Base-by-base conservation (phyloP, 2,113 vertebrate species). In the Erythrocebus patas region DNA sequence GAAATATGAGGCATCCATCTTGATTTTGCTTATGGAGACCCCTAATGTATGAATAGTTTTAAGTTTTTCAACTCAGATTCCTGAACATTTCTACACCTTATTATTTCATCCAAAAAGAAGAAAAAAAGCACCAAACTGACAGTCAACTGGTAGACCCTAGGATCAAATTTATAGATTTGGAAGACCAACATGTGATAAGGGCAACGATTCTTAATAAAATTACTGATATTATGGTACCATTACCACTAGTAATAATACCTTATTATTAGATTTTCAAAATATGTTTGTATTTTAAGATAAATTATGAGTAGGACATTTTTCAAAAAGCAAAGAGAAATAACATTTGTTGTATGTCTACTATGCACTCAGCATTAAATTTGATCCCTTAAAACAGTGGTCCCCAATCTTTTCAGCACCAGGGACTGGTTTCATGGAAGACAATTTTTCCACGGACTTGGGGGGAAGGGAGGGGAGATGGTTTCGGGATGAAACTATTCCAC, bases 11-110 rank as follows among this genome's bases (percentile, higher is more conserved):
- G 50, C 13, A 35, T 72, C 40, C 48, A 50, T 75, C 14, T 87
- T 96, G 55, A 14, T 59, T 97, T 95, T 89, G 50, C 91, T 97
- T 96, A 76, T 30, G 43, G 16, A 88, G n/a, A 88, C 35, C 43
- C 35, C 27, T 72, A 57, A 27, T 59, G n/a, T 14, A 43, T 81
- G 50, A 87, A 43, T 48, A 68, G 38, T 72, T 82, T 38, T 93
- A 89, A 75, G 14, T 66, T 97, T 95, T 96, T 82, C 27, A 78
- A 89, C 73, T 89, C 59, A 85, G 57, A 25, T 48, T 8, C 59
- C 48, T 73, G 50, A 66, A 83, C 30, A 92, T 96, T 97, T 95
- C 68, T 90, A 81, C 2, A 79, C n/a, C 59, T 94, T 85, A 91
- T 91, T 96, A 50, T 78, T 14, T 89, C 38, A 95, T 40, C n/a